A percentile compares a stretch with the other conserved stretches of the same genome.
phyloP scores from a whole-genome alignment of 2,888 invertebrate genomes.

The Chorisops tibialis region DNA sequence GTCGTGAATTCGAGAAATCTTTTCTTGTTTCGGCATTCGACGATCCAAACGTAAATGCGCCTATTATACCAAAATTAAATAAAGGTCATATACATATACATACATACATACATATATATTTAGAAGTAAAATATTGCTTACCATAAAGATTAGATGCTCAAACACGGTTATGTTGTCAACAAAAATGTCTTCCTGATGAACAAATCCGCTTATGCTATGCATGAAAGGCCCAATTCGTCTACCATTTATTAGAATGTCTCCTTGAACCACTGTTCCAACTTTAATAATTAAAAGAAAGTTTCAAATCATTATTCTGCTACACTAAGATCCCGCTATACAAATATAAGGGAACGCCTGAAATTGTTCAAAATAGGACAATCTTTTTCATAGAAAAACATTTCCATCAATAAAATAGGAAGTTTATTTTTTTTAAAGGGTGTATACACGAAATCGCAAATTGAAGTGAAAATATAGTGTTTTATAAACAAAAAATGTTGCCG shows the following conservation, averaged over 20 bases:
- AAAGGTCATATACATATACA: not conserved
- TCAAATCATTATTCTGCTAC: too few relatives aligned
- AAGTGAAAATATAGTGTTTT: too few relatives aligned
- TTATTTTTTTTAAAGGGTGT: too few relatives aligned
- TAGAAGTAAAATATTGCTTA: constrained; percentile 25
- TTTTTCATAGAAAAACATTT: too few relatives aligned
- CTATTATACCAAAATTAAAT: constrained; percentile 50
- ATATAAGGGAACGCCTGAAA: too few relatives aligned
- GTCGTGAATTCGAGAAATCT: constrained; percentile 64
- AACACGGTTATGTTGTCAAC: constrained; percentile 78
- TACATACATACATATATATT: too few relatives aligned
- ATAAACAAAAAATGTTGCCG: too few relatives aligned
- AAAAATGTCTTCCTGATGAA: constrained; percentile 90
- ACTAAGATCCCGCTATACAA: too few relatives aligned
- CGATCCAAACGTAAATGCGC: constrained; percentile 77
- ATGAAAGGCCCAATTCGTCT: constrained; percentile 68
- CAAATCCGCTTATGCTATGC: constrained; percentile 79
- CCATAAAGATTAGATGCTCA: constrained; percentile 88
- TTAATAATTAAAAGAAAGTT: constrained; percentile 28
- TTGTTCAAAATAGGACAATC: too few relatives aligned
- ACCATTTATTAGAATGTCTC: constrained; percentile 79
- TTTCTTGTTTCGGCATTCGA: constrained; percentile 59
- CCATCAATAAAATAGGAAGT: too few relatives aligned
- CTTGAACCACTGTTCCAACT: constrained; percentile 71
- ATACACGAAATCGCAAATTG: too few relatives aligned